Conservation (phyloP, 1,140 invertebrate genomes). For the Streblospio benedicti region DNA sequence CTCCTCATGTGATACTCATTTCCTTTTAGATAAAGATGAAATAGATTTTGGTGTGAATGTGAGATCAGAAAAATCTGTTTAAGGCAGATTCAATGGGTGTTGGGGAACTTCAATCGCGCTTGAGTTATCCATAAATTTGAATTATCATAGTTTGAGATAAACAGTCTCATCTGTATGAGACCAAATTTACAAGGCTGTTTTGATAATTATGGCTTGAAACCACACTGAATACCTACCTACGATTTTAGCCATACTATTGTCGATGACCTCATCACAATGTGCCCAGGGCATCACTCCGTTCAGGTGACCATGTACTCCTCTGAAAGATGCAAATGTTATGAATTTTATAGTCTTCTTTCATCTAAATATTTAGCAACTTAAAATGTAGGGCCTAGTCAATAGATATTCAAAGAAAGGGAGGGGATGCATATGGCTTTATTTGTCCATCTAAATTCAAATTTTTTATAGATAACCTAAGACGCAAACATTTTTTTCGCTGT, state of each 20-base stretch:
- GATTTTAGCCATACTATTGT: conserved; percentile 45
- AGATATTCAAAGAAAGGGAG: background rate
- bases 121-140: background rate
- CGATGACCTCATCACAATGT: conserved; percentile 47
- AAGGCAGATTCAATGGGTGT: too few relatives aligned
- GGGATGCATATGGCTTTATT: background rate
- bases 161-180: background rate
- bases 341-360: too few relatives aligned
- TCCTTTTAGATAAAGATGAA: background rate
- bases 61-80: too few relatives aligned
- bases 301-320: conserved; percentile 49
- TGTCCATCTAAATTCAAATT: background rate
- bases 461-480: background rate
- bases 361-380: too few relatives aligned
- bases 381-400: background rate
- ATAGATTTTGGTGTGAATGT: too few relatives aligned
- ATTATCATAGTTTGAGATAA: background rate
- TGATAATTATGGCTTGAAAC: background rate
- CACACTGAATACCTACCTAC: conserved; percentile 39
- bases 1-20: background rate
- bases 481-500: background rate
- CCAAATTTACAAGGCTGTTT: background rate
- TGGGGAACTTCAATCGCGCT: too few relatives aligned
- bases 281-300: conserved; percentile 49
- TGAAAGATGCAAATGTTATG: too few relatives aligned